Conservation (phyloP, 1,140 invertebrate genomes). For the Ladona fulva region DNA sequence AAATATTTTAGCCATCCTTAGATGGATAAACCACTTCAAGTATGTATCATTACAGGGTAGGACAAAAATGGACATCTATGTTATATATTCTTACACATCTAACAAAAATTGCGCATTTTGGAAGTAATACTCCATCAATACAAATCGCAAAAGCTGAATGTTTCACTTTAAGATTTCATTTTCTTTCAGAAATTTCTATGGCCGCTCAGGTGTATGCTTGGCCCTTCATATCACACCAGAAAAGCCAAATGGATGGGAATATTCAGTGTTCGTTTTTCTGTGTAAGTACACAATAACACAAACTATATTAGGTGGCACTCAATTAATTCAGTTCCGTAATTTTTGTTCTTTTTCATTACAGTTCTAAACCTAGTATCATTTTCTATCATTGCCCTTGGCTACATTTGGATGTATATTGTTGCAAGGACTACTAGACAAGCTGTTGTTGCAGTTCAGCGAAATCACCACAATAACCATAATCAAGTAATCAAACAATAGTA, state of each 20-base stretch:
- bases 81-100: too few species aligned
- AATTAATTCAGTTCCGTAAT: background rate
- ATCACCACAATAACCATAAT: constrained; percentile 1
- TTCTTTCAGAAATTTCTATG: constrained; percentile 42
- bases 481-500: background rate
- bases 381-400: constrained; percentile 43
- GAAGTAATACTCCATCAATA: too few species aligned
- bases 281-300: constrained; percentile 28
- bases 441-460: constrained; percentile 23
- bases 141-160: too few species aligned
- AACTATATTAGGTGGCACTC: background rate
- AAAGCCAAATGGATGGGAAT: constrained; percentile 48
- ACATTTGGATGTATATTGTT: constrained; percentile 47
- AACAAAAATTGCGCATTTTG: too few species aligned
- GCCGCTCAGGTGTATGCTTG: constrained; percentile 48
- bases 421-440: constrained; percentile 41
- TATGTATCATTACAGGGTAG: too few species aligned
- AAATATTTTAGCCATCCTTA: too few species aligned
- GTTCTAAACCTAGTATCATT: constrained; percentile 45
- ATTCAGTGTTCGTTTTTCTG: constrained; percentile 48
- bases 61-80: too few species aligned
- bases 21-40: too few species aligned
- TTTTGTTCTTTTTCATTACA: constrained; percentile 21
- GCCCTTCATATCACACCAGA: constrained; percentile 48
- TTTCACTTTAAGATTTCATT: background rate